These are phyloP conservation scores for Cryptomyrus ogoouensis DNA, from an alignment of 2,113 vertebrate species.

Conservation along the genomic window DNA sequence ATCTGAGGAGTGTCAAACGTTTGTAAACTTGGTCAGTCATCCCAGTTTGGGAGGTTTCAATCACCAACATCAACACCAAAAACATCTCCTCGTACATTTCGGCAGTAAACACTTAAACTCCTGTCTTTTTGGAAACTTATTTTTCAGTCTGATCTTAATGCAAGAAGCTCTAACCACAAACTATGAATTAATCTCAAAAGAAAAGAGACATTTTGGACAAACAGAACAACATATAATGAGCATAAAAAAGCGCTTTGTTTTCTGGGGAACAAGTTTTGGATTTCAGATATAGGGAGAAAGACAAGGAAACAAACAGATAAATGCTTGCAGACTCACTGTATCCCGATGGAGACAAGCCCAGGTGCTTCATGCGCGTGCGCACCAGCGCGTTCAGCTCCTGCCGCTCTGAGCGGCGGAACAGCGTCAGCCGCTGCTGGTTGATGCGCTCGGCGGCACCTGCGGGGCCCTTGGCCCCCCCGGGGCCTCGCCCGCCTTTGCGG, in stretches of 20 bases:
- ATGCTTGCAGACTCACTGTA: slow-evolving; percentile 47
- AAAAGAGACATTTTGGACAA: neutral
- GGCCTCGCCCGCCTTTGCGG: slow-evolving; percentile 62
- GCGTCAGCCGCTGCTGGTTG: slow-evolving; percentile 67
- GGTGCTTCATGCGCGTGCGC: slow-evolving; percentile 67
- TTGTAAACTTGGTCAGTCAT: neutral
- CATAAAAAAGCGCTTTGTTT: neutral
- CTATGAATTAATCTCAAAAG: neutral
- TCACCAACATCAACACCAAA: neutral
- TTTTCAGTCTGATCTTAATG: neutral
- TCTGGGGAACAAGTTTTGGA: neutral
- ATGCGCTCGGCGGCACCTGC: slow-evolving; percentile 66
- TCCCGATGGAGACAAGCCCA: slow-evolving; percentile 66
- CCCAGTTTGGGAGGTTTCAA: neutral
- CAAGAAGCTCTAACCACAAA: neutral
- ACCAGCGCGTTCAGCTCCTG: slow-evolving; percentile 71
- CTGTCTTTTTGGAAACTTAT: neutral
- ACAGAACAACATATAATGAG: neutral
- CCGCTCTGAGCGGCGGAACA: slow-evolving; percentile 69
- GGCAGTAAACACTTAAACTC: neutral
- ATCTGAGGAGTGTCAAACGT: neutral
- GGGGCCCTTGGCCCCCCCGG: slow-evolving; percentile 53
- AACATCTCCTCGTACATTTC: neutral
- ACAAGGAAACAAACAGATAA: neutral
- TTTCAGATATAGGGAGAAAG: neutral